Percentiles rank a stretch among this genome's conserved stretches.
Conservation (phyloP, 2,797 vertebrate species). For the Morus bassanus region DNA sequence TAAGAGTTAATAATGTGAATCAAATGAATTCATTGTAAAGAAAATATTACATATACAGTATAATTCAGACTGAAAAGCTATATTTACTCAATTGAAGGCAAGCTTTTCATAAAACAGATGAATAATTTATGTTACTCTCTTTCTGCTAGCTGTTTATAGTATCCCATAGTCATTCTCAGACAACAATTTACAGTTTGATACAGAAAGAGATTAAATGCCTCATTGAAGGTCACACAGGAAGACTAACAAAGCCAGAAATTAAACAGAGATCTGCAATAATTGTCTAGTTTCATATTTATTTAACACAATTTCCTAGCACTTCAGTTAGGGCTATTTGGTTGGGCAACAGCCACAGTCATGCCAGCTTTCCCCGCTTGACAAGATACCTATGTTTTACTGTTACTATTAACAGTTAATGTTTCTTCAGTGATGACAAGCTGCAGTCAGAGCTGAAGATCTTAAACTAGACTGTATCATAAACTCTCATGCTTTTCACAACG, state of each 20-base stretch:
- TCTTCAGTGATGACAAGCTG: background rate
- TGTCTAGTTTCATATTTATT: background rate
- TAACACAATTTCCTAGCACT: background rate
- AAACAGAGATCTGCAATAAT: background rate
- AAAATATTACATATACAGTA: background rate
- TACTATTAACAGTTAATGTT: background rate
- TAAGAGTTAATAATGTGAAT: background rate
- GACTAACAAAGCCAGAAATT: background rate
- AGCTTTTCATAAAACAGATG: slow-evolving; percentile 23
- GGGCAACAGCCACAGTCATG: background rate
- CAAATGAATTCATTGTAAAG: background rate
- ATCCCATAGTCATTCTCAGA: background rate
- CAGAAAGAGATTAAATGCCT: background rate
- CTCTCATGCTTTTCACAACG: background rate
- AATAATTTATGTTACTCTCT: slow-evolving; percentile 29
- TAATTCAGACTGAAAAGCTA: slow-evolving; percentile 6
- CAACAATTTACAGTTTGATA: background rate
- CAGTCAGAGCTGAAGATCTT: background rate
- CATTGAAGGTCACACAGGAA: slow-evolving; percentile 9
- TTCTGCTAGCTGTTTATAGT: slow-evolving; percentile 1
- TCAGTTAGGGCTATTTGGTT: background rate
- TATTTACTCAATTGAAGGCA: slow-evolving; percentile 29
- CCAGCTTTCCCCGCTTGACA: background rate
- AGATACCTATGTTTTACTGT: background rate
- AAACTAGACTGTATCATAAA: background rate